Base-by-base conservation (phyloP, 1,140 invertebrate genomes). In the Akabosia matsudoensis region DNA sequence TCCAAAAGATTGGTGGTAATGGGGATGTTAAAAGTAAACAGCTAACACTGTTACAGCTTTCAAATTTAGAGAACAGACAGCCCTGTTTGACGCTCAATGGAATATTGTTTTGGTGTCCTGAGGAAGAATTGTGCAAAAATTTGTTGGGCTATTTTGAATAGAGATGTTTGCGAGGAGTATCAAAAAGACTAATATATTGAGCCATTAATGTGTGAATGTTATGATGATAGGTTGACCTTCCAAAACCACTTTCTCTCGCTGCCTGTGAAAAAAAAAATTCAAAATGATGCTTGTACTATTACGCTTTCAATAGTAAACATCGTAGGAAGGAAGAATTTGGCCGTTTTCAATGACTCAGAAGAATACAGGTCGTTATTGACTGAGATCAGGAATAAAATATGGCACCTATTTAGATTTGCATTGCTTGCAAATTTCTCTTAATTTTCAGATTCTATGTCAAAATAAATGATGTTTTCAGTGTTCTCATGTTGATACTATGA, bases 131-230 rank as follows among this genome's bases (percentile, higher is more conserved):
- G 31, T 30, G 28, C 61, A 13, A 67, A 67, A 67, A 30, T 10
- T 13, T 67, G 61, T 67, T 67, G 61, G 61, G 61, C 61, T 67
- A 67, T 67, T 67, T 67, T 67, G 61, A 67, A 30, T n/a, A 67
- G n/a, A 67, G 30, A 67, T 4, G 61, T 31, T 67, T 67, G 7
- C 31, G 22, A 28, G 14, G 10, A 30, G 61, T 30, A 31, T 67
- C 31, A n/a, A 67, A 67, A 30, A 16, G 54, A 10, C 10, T 61
- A 61, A 61, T n/a, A 4, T n/a, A n/a, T 61, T 61, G 54, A 61
- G 26, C n/a, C 3, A 24, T 61, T n/a, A 61, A 61, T 4, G 26
- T 61, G 26, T 61, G n/a, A 14, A 61, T 22, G n/a, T n/a, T 61
- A 7, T 30, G 10, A 67, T 30, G 10, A 30, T 10, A 67, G 13